Base-by-base conservation (phyloP, 2,797 vertebrate genomes). In the Enteromius fasciolatus region DNA sequence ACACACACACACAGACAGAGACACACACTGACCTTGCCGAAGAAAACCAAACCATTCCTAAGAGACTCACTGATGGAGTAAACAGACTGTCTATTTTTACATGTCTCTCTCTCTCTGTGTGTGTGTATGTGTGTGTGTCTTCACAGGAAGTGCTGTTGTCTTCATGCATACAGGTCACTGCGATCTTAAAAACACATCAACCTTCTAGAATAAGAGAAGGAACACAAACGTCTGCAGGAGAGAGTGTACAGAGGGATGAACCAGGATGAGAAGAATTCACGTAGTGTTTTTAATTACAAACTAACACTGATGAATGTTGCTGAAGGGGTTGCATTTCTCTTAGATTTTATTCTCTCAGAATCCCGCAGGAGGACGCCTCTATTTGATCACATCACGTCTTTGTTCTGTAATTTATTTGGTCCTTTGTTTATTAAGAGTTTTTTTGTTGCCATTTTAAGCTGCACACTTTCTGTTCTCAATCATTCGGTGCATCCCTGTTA, bases 1-100 rank as follows among this genome's bases (percentile, higher is more conserved):
- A 31, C 28, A 31, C 28, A 31, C 28, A 31, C 28, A 31, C 28
- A 31, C 28, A 31, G 2, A 31, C 28, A 31, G 28, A 31, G 28
- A 31, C 28, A 31, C 2, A 31, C 28, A 31, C 28, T 59, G 50
- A 75, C 73, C 50, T 76, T 76, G 73, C 73, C 33, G 41, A 39
- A 39, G 73, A 39, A 75, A 76, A 5, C 28, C 50, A 14, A 54
- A 18, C 73, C 14, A 12, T 4, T 17, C 73, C 7, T 46, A 18
- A 41, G 73, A 59, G 72, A 52, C 33, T 10, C 31, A 23, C 33
- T 59, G 33, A 57, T 76, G 33, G 20, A 59, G 52, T 52, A 57
- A 54, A 75, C 72, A 73, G 23, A 20, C 31, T 1, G 39, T 28
- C 23, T 72, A 46, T 72, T 72, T 20, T 50, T 50, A 10, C 39